Evolutionary conservation across 1,140 invertebrate species (phyloP).

Genomic region (Scaptomyza montana): DNA sequence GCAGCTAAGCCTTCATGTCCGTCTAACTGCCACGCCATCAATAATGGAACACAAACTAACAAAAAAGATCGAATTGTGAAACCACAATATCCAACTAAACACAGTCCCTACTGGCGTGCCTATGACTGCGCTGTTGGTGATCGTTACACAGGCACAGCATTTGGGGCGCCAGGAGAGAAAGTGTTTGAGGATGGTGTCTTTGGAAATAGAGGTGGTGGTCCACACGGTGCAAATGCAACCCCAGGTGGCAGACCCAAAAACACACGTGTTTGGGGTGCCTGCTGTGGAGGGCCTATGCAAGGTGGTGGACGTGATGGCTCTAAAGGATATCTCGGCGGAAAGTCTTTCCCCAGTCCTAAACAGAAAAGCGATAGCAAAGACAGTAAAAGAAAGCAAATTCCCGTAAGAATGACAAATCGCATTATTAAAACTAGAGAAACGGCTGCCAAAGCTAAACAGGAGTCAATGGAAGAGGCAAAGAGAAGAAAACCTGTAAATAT

Average conservation of each 20-base stretch:
- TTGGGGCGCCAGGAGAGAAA: slow-evolving; percentile 31
- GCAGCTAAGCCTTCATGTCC: background rate
- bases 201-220: slow-evolving; percentile 46
- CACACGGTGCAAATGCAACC: slow-evolving; percentile 20
- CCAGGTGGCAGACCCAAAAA: slow-evolving; percentile 4
- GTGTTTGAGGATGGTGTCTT: slow-evolving; percentile 62
- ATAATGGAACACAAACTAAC: slow-evolving; percentile 55
- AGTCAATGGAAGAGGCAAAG: background rate
- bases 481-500: slow-evolving; percentile 17
- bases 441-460: slow-evolving; percentile 13
- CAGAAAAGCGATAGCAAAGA: background rate
- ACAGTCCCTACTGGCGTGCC: slow-evolving; percentile 26
- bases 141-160: slow-evolving; percentile 53
- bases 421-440: background rate
- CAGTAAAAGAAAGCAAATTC: slow-evolving; percentile 12
- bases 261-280: slow-evolving; percentile 7
- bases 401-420: slow-evolving; percentile 20
- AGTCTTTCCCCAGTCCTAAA: background rate
- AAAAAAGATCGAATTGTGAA: slow-evolving; percentile 20
- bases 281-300: slow-evolving; percentile 23
- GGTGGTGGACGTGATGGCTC: slow-evolving; percentile 5
- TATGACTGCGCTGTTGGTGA: slow-evolving; percentile 56
- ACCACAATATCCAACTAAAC: slow-evolving; percentile 19
- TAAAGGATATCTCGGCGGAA: background rate
- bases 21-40: background rate